A percentile compares a stretch with the other conserved stretches of the same genome.
These are phyloP conservation scores for Podocnemis expansa DNA, from an alignment of 2,113 vertebrate genomes.

Conservation along the genomic window DNA sequence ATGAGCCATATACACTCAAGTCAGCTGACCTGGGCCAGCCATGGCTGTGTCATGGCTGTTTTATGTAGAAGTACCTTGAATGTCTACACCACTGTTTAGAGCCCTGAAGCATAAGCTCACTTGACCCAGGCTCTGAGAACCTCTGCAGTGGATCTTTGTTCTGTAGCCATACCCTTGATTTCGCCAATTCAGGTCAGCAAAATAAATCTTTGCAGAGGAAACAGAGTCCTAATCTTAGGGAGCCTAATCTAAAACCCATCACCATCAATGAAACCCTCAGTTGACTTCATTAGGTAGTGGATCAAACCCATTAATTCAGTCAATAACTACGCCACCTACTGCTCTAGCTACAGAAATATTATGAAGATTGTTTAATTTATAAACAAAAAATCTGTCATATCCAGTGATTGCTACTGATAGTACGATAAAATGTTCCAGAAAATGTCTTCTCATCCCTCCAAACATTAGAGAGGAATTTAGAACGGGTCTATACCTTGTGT, in stretches of 20 bases:
- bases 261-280: background rate
- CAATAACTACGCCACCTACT: background rate
- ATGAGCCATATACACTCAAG: too few species aligned
- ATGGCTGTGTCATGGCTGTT: too few species aligned
- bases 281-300: background rate
- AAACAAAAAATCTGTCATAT: background rate
- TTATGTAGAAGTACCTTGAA: too few species aligned
- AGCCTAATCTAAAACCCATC: background rate
- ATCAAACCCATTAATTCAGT: background rate
- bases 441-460: background rate
- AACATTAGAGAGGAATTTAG: too few species aligned
- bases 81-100: too few species aligned
- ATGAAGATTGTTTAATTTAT: background rate
- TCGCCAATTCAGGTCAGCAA: background rate
- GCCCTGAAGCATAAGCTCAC: too few species aligned
- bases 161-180: background rate
- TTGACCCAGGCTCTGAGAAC: too few species aligned
- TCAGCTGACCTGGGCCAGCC: too few species aligned
- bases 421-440: background rate
- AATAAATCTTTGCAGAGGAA: conserved; percentile 26
- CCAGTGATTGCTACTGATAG: background rate
- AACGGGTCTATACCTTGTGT: background rate
- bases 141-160: too few species aligned
- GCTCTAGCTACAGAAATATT: background rate
- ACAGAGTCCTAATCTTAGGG: background rate